These are phyloP conservation scores for Epirrhoe alternata DNA, from an alignment of 2,888 invertebrate genomes.

Conservation along the genomic window DNA sequence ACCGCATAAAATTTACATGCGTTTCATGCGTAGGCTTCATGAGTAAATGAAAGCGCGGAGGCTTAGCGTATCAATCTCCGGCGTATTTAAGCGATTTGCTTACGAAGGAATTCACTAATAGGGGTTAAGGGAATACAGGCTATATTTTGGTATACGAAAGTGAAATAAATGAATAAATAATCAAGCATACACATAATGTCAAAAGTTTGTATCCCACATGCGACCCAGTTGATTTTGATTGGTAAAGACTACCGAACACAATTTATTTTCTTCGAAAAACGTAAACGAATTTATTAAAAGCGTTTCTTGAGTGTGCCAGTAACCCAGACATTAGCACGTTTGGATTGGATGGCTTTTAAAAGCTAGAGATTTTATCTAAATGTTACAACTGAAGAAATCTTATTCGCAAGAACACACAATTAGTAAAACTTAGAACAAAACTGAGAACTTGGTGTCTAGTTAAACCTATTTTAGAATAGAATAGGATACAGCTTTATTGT, in stretches of 20 bases:
- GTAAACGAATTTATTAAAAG: conserved; percentile 12
- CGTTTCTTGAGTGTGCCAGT: neutral
- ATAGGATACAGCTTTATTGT: no score
- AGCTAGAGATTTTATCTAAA: conserved; percentile 6
- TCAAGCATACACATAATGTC: no score
- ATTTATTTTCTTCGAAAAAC: neutral
- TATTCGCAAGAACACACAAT: neutral
- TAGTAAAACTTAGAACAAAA: no score
- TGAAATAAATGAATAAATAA: no score
- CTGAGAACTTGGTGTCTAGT: no score
- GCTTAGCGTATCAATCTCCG: conserved; percentile 61
- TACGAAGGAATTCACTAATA: conserved; percentile 44
- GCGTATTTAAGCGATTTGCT: conserved; percentile 56
- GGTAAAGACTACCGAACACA: neutral
- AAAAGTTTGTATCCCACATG: no score
- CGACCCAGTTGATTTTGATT: no score
- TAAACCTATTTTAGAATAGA: no score
- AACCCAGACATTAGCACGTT: conserved; percentile 16
- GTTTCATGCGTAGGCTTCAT: conserved; percentile 5
- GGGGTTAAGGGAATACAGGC: conserved; percentile 20
- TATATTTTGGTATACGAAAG: no score
- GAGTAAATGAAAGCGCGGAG: conserved; percentile 50
- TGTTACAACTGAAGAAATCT: neutral
- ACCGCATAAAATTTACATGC: conserved; percentile 18
- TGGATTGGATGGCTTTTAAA: conserved; percentile 6